Evolutionary conservation across 2,113 vertebrate species (phyloP).

Genomic region (Symphodus melops): DNA sequence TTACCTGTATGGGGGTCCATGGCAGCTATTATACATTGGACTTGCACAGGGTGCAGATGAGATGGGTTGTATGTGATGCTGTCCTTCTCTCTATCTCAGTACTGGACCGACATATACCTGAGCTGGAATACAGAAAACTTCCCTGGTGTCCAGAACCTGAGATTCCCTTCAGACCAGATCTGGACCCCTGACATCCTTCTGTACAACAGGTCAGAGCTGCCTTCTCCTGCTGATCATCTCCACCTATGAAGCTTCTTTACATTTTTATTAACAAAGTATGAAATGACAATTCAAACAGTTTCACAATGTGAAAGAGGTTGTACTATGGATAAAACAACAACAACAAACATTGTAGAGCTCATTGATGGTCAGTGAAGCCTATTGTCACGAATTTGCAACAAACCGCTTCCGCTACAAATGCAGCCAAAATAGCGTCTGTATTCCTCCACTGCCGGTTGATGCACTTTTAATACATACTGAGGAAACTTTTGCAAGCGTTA

Average conservation of each 20-base stretch:
- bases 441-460: too few relatives aligned
- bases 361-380: background rate
- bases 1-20: too few relatives aligned
- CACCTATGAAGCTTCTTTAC: background rate
- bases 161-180: constrained; percentile 88
- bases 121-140: constrained; percentile 88
- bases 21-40: background rate
- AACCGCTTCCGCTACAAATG: too few relatives aligned
- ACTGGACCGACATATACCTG: constrained; percentile 89
- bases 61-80: background rate
- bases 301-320: background rate
- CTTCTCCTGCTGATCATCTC: background rate
- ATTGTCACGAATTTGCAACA: too few relatives aligned
- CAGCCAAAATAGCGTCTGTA: too few relatives aligned
- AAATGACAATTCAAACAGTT: background rate
- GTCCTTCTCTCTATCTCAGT: constrained; percentile 65
- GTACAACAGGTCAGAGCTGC: constrained; percentile 88
- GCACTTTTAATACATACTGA: too few relatives aligned
- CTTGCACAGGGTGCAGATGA: background rate
- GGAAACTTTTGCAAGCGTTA: too few relatives aligned
- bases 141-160: constrained; percentile 88
- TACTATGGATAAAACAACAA: too few relatives aligned
- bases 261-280: background rate
- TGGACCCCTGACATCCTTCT: constrained; percentile 93
- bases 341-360: too few relatives aligned